Base-by-base conservation (phyloP, 2,888 invertebrate species). In the Chironomus tentans region DNA sequence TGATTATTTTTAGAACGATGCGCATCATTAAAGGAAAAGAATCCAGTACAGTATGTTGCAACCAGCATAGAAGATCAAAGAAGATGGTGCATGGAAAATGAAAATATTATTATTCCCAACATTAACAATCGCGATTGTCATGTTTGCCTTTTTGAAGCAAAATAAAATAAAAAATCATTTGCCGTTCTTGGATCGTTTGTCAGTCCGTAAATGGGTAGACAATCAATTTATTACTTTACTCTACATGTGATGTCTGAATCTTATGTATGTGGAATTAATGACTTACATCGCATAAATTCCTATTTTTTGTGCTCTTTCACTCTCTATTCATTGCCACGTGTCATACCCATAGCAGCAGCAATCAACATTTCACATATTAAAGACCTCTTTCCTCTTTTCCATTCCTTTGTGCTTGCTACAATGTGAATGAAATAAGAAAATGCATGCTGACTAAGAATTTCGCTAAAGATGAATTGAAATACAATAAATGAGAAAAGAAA, bases 61-160 rank as follows among this genome's bases (percentile, higher is more conserved):
- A 28, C 5, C 1, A 6, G 5, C n/a, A 38, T 7, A 38, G 38
- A 38, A 38, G 38, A 38, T 38, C 38, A 38, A 38, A 38, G 38
- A 38, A 38, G 38, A 7, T 38, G 38, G 10, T 38, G 38, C 38
- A 38, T 38, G 38, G 10, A 38, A 38, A 38, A 38, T 38, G 38
- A 38, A 38, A 38, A 38, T 38, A 38, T 50, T 15, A 56, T 65
- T 65, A 65, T 65, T 21, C 22, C 13, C 22, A 65, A 65, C 65
- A 65, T 65, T 65, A 65, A 56, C 56, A 65, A 65, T 56, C 38
- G 56, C 56, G 72, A 73, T 73, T 73, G 72, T 62, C 72, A 73
- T 73, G 62, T n/a, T 38, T 73, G 72, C 72, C 62, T 38, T 10
- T 10, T 38, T 4, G 1, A 28, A 28, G 5, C n/a, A 28, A 38